A percentile compares a stretch with the other conserved stretches of the same genome.
These are phyloP conservation scores for Leontocebus nigricollis DNA, from an alignment of 2,797 vertebrate genomes.

Conservation along the genomic window DNA sequence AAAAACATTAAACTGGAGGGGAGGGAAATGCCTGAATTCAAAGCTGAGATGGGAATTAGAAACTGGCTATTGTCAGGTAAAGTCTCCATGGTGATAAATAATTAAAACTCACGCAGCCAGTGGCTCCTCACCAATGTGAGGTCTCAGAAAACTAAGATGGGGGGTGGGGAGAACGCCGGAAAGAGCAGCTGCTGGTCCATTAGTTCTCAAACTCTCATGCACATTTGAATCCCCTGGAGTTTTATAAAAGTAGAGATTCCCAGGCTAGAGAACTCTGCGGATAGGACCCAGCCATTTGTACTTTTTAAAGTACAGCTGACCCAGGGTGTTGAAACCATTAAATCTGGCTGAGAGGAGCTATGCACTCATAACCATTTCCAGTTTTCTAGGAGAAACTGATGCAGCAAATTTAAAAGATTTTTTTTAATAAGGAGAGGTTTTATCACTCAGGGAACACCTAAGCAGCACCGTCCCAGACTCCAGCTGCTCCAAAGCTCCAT, in stretches of 20 bases:
- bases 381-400: background rate
- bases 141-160: background rate
- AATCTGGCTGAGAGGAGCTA: background rate
- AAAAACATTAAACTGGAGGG: background rate
- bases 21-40: background rate
- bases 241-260: background rate
- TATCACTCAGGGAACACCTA: background rate
- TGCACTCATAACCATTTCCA: background rate
- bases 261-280: background rate
- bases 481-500: background rate
- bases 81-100: background rate
- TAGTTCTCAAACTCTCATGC: background rate
- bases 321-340: background rate
- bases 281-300: background rate
- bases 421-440: background rate
- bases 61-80: background rate
- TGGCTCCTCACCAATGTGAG: background rate
- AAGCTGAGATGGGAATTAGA: constrained; percentile 44
- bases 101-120: constrained; percentile 26
- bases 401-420: background rate
- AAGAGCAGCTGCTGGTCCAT: background rate
- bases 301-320: background rate
- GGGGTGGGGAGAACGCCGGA: too few species aligned
- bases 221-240: background rate
- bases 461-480: background rate